Percentiles rank a stretch among this genome's conserved stretches.
Evolutionary conservation across 2,888 invertebrate species (phyloP).

Genomic region (Drosophila fulvimacula): DNA sequence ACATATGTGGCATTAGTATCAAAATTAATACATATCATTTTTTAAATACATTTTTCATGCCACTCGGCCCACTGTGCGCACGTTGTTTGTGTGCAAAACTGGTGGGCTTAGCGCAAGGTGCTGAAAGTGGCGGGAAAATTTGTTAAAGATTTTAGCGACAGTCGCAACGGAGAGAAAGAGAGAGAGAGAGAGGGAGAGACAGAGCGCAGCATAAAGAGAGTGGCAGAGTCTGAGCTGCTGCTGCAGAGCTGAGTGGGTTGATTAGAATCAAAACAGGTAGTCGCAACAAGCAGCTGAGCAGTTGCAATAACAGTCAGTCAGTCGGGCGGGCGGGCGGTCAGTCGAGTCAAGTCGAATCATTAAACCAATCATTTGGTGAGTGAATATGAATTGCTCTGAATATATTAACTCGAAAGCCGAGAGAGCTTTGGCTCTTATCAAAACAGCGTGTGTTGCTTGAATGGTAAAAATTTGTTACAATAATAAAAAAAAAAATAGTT

Average conservation of each 20-base stretch:
- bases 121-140: conserved; percentile 76
- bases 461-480: conserved; percentile 50
- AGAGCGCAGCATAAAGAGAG: conserved; percentile 9
- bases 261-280: conserved; percentile 77
- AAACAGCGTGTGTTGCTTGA: conserved; percentile 7
- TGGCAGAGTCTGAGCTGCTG: conserved; percentile 1
- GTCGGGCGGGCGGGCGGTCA: not conserved
- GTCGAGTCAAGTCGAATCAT: conserved; percentile 17
- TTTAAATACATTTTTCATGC: too few species aligned
- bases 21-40: too few species aligned
- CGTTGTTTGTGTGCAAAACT: conserved; percentile 72
- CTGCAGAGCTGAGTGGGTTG: conserved; percentile 60
- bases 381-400: conserved; percentile 25
- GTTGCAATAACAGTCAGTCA: conserved; percentile 41
- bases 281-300: conserved; percentile 36
- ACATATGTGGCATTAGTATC: too few species aligned
- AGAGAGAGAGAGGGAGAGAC: conserved; percentile 14
- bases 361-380: conserved; percentile 35
- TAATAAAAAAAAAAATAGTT: conserved; percentile 27
- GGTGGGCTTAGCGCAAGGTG: conserved; percentile 69
- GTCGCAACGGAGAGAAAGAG: conserved; percentile 8
- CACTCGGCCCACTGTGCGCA: conserved; percentile 64
- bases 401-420: conserved; percentile 18
- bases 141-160: conserved; percentile 60
- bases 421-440: conserved; percentile 39